Conservation (phyloP, 2,888 invertebrate genomes). For the Monochamus alternatus region DNA sequence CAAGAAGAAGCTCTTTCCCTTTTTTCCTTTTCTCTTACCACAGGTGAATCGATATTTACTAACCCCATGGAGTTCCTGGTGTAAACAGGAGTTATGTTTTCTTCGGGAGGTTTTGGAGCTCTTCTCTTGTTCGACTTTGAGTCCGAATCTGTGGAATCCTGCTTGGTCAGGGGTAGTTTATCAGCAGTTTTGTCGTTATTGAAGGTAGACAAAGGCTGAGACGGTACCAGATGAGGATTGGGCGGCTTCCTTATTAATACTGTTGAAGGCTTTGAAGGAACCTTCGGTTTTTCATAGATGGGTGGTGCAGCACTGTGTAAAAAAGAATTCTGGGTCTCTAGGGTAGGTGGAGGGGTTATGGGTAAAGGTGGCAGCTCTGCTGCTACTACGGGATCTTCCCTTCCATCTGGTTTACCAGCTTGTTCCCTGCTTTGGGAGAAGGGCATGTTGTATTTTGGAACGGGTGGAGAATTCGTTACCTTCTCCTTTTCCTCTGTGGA, state of each 20-base stretch:
- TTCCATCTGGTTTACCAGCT: constrained; percentile 90
- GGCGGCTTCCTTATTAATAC: constrained; percentile 63
- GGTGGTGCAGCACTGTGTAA: constrained; percentile 73
- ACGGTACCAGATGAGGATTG: constrained; percentile 37
- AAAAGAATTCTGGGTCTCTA: constrained; percentile 78
- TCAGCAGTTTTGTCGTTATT: constrained; percentile 44
- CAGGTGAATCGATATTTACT: constrained; percentile 75
- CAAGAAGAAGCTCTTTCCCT: constrained; percentile 79
- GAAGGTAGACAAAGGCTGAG: constrained; percentile 62
- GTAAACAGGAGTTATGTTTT: constrained; percentile 70
- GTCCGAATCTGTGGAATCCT: constrained; percentile 74
- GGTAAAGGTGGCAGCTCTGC: constrained; percentile 81
- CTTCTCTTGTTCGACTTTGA: constrained; percentile 78
- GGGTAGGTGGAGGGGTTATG: constrained; percentile 78
- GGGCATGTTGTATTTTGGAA: constrained; percentile 49
- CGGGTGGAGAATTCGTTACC: constrained; percentile 42
- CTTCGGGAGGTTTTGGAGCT: constrained; percentile 85
- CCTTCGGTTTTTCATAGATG: constrained; percentile 76
- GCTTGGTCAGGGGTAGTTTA: constrained; percentile 72
- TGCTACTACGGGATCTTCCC: constrained; percentile 86
- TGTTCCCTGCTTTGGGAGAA: constrained; percentile 78
- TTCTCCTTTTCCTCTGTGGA: constrained; percentile 44
- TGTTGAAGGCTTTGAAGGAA: constrained; percentile 80
- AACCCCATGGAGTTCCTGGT: constrained; percentile 75
- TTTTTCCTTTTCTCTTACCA: constrained; percentile 80